These are phyloP conservation scores for Drosophila sproati DNA, from an alignment of 1,140 invertebrate genomes.

Conservation along the genomic window DNA sequence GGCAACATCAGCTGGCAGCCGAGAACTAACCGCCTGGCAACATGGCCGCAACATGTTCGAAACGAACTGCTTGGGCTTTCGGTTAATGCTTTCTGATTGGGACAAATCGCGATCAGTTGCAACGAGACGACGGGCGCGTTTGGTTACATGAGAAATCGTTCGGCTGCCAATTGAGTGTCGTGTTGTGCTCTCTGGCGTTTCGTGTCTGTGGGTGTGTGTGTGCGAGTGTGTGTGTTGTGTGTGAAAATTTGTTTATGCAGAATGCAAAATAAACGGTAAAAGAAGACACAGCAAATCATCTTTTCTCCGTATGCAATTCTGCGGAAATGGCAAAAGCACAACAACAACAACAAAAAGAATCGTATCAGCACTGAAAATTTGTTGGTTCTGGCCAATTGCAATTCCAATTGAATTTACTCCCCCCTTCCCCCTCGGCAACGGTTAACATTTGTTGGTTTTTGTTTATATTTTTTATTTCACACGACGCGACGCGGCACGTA, in stretches of 20 bases:
- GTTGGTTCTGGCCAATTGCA: conserved; percentile 44
- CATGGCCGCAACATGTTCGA: conserved; percentile 56
- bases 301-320: conserved; percentile 51
- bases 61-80: conserved; percentile 22
- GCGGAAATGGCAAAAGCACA: conserved; percentile 48
- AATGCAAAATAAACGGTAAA: conserved; percentile 45
- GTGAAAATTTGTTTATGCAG: conserved; percentile 67
- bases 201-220: conserved; percentile 29
- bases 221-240: conserved; percentile 35
- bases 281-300: conserved; percentile 43
- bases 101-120: conserved; percentile 58
- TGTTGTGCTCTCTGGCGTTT: conserved; percentile 8
- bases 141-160: conserved; percentile 65
- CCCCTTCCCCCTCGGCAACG: neutral
- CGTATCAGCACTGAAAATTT: conserved; percentile 67
- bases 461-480: conserved; percentile 4
- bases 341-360: conserved; percentile 30
- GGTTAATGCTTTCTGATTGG: conserved; percentile 37
- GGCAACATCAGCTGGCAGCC: conserved; percentile 19
- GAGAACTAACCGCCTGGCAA: conserved; percentile 18
- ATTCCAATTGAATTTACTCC: conserved; percentile 55
- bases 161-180: conserved; percentile 29
- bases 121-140: conserved; percentile 64
- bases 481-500: conserved; percentile 37
- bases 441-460: conserved; percentile 7